Evolutionary conservation across 2,797 vertebrate species (phyloP), one percentile per base, ranked within the genome.

Genomic region (Staurois parvus): DNA sequence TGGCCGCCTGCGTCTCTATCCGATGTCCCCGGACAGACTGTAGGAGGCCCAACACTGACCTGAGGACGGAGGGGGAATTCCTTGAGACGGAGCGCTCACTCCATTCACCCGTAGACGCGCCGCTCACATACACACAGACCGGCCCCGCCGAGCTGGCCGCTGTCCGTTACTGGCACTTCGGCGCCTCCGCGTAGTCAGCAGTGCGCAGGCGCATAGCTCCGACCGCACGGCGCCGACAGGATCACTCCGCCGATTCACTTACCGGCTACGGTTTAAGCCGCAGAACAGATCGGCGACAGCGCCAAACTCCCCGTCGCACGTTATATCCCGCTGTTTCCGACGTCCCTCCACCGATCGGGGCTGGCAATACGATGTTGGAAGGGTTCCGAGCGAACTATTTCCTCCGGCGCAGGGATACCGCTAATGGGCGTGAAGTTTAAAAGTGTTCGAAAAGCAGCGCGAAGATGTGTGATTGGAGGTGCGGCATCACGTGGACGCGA

Each of bases 371-470:
- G 15, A n/a, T 0, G 11, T n/a, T 12, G 21, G 19, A 6, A 34
- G 45, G 29, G 67, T 24, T 17, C n/a, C 13, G 29, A 15, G 64
- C 2, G 85, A 30, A 83, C 85, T 86, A 82, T 67, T 82, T 86
- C 8, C 29, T 3, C 0, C 3, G 24, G 85, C 85, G 79, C 30
- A 86, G 10, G 85, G 48, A 86, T 76, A 86, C 66, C 4, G 13
- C 45, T 21, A 3, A 34, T 59, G n/a, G 34, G n/a, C 56, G 73
- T 84, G 45, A 74, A 80, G 19, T 80, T 85, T 30, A 72, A 72
- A 78, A 73, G 28, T 34, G 67, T 86, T 86, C 79, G 74, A 86
- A 86, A 76, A 72, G 21, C 64, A 76, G 85, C 85, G 79, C 85
- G 85, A 83, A 77, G 67, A 1, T 2, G 28, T 0, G 2, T 17